A percentile compares a stretch with the other conserved stretches of the same genome.
Conservation (phyloP, 2,113 vertebrate genomes). For the Pluvianellus socialis region DNA sequence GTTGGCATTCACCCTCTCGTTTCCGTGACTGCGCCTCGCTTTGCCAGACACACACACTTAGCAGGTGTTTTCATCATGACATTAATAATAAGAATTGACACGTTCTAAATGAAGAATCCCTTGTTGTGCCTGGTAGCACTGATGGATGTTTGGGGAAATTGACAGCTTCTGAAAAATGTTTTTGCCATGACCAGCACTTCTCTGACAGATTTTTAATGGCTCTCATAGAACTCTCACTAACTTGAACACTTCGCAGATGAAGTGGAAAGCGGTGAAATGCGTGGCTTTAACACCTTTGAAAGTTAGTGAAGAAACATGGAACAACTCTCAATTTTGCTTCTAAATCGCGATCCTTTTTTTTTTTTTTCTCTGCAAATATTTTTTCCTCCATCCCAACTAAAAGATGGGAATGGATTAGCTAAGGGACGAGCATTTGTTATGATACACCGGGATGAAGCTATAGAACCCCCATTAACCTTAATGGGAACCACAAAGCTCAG, state of each 20-base stretch:
- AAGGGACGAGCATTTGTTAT: background rate
- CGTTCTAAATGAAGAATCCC: slow-evolving; percentile 67
- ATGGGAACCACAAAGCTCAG: slow-evolving; percentile 1
- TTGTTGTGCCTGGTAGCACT: slow-evolving; percentile 46
- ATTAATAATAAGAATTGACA: slow-evolving; percentile 74
- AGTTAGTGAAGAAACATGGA: background rate
- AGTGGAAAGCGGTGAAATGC: slow-evolving; percentile 48
- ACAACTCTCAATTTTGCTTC: background rate
- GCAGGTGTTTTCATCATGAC: slow-evolving; percentile 58
- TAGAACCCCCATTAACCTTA: slow-evolving; percentile 35
- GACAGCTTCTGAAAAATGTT: slow-evolving; percentile 70
- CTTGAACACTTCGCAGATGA: slow-evolving; percentile 60
- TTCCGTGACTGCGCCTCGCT: slow-evolving; percentile 20
- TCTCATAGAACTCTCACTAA: slow-evolving; percentile 45
- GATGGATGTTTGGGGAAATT: slow-evolving; percentile 64
- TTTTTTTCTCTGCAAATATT: background rate
- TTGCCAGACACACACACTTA: slow-evolving; percentile 45
- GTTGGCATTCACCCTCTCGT: background rate
- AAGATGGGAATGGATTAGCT: background rate
- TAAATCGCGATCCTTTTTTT: background rate
- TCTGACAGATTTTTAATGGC: slow-evolving; percentile 76
- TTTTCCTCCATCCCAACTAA: background rate
- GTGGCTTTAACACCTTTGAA: slow-evolving; percentile 17
- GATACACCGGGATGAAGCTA: background rate
- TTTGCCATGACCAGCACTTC: slow-evolving; percentile 67